Percentiles rank a stretch among this genome's conserved stretches.
phyloP scores from a whole-genome alignment of 2,113 vertebrate species.

The Gnathonemus echidnorhynchus region DNA sequence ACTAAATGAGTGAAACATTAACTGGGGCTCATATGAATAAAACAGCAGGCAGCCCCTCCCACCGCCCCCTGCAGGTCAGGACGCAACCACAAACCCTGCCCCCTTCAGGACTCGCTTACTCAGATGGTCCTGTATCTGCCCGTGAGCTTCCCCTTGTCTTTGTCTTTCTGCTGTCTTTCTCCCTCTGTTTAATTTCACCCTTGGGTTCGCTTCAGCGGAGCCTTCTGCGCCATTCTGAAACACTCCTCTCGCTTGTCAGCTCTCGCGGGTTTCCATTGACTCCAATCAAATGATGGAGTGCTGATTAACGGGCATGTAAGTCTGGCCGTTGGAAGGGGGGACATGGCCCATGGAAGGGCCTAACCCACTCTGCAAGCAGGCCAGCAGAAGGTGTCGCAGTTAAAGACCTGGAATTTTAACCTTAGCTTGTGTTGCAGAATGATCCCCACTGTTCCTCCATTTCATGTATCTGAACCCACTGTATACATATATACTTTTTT shows the following conservation, averaged over 20 bases:
- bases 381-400: too few relatives aligned
- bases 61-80: slow-evolving; percentile 21
- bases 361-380: background rate
- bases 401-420: background rate
- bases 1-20: slow-evolving; percentile 44
- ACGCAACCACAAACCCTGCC: slow-evolving; percentile 38
- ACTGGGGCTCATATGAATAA: slow-evolving; percentile 46
- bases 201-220: slow-evolving; percentile 57
- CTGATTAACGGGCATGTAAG: slow-evolving; percentile 47
- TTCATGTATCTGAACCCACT: background rate
- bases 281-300: slow-evolving; percentile 52
- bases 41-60: slow-evolving; percentile 30
- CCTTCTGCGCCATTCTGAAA: slow-evolving; percentile 60
- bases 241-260: slow-evolving; percentile 60
- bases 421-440: background rate
- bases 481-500: background rate
- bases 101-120: slow-evolving; percentile 38
- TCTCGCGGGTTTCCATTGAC: slow-evolving; percentile 53
- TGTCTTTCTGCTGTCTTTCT: slow-evolving; percentile 30
- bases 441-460: background rate
- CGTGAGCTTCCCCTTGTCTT: slow-evolving; percentile 50
- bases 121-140: slow-evolving; percentile 36
- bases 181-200: slow-evolving; percentile 63
- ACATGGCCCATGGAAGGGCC: background rate
- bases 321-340: background rate